Evolutionary conservation across 2,113 vertebrate genomes (phyloP), one percentile per base, ranked within the genome.

Genomic region (Arizona elegans): DNA sequence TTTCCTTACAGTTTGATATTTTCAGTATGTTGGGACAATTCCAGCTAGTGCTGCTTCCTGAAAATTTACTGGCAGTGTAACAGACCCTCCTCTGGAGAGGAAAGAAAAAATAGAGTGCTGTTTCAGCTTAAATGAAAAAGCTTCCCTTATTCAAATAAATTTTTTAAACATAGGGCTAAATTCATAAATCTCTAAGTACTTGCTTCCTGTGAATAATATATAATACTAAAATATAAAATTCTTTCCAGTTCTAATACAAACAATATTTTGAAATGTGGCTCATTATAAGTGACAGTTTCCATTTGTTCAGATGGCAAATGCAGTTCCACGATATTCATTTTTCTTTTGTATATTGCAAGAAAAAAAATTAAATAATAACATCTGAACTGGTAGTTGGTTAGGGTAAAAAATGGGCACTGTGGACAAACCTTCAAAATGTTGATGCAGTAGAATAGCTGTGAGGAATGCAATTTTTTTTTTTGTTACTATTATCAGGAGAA

Each of bases 101-200:
- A 91, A 90, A 47, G 88, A 91, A 89, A 90, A 94, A 94, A 33
- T 90, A 56, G 50, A 21, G 55, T 94, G 91, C 94, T 90, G 53
- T 53, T 47, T 15, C 29, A 93, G 94, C 93, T 0, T 0, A 12
- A 33, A 96, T 90, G 58, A 5, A 65, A 95, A 92, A 65, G 1
- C 62, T 95, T 96, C 93, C 90, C 87, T 91, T 58, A 29, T 58
- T 53, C 95, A 96, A 24, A 86, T 86, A 96, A 95, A 92, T 95
- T 89, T 95, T 96, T 96, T 94, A 96, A 93, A 93, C 90, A 26
- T 91, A 90, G 88, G 8, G 92, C 94, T 95, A 96, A 95, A 89
- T 96, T 94, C 95, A 94, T 94, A 70, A 95, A 95, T 94, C 93
- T 92, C 95, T 94, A 95, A 97, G 94, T 95, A 95, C n/a, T 43